A percentile compares a stretch with the other conserved stretches of the same genome.
These are phyloP conservation scores for Rhinatrema bivittatum DNA, from an alignment of 2,797 vertebrate species.

Conservation along the genomic window DNA sequence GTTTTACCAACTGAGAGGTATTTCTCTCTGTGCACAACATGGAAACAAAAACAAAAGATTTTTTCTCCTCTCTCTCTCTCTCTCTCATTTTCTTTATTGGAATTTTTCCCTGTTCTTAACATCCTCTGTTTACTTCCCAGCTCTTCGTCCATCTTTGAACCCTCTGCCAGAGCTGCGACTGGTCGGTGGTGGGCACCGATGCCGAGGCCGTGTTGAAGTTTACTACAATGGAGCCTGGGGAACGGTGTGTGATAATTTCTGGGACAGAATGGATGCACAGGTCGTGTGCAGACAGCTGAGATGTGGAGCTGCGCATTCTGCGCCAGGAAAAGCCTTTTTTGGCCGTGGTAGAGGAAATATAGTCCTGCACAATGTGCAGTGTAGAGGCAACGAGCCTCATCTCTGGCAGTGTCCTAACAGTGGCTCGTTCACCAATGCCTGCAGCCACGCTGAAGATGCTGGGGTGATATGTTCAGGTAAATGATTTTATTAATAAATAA, in stretches of 20 bases:
- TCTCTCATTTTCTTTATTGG: too few species aligned
- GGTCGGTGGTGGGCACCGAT: constrained; percentile 22
- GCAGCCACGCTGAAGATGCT: constrained; percentile 58
- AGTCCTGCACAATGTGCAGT: constrained; percentile 56
- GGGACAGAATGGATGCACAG: not conserved
- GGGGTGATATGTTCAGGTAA: constrained; percentile 42
- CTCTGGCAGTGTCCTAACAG: constrained; percentile 57
- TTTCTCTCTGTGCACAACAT: too few species aligned
- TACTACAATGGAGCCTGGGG: not conserved
- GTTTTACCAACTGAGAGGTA: too few species aligned
- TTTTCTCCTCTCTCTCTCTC: too few species aligned
- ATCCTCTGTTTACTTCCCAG: too few species aligned
- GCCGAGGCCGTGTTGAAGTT: constrained; percentile 26
- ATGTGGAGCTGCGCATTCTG: not conserved
- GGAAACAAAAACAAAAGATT: too few species aligned
- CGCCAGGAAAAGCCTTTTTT: constrained; percentile 39
- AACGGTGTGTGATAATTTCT: constrained; percentile 35
- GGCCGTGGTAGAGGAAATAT: constrained; percentile 59
- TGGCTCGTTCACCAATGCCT: constrained; percentile 61
- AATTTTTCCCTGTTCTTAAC: too few species aligned
- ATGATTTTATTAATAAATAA: not conserved
- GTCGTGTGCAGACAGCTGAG: constrained; percentile 38
- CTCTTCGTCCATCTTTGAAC: too few species aligned
- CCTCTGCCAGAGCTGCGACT: too few species aligned
- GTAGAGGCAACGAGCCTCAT: constrained; percentile 56